These are phyloP conservation scores for Hecatera dysodea DNA, from an alignment of 2,888 invertebrate genomes.

Conservation along the genomic window DNA sequence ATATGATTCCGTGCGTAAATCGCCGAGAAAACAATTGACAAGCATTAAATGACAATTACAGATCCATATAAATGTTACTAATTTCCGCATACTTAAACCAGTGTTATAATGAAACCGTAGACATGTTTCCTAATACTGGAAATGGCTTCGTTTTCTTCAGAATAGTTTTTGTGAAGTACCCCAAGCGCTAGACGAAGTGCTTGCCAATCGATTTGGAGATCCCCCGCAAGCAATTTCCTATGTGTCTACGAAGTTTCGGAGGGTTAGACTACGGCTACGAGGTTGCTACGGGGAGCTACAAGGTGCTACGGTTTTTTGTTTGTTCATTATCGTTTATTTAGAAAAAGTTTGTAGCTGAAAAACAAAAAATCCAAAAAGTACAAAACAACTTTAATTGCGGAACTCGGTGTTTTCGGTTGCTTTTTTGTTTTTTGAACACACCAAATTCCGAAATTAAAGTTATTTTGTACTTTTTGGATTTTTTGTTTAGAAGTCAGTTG, in stretches of 20 bases:
- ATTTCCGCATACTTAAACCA: constrained; percentile 1
- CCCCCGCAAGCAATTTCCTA: constrained; percentile 44
- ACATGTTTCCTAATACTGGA: neutral
- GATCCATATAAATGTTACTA: constrained; percentile 16
- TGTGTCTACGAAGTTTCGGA: constrained; percentile 28
- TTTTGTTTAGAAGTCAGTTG: too few species aligned
- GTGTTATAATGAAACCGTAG: neutral
- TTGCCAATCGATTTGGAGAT: constrained; percentile 20
- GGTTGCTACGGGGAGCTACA: constrained; percentile 28
- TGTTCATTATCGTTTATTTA: too few species aligned
- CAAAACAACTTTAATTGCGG: too few species aligned
- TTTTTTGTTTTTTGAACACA: too few species aligned
- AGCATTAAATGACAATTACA: constrained; percentile 37
- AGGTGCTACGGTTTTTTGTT: constrained; percentile 12
- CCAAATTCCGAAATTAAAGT: too few species aligned
- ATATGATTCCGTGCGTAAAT: constrained; percentile 20
- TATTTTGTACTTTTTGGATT: too few species aligned
- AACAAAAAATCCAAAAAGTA: too few species aligned
- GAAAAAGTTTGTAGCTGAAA: too few species aligned
- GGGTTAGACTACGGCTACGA: constrained; percentile 20
- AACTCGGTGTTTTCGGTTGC: too few species aligned
- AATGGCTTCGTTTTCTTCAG: neutral
- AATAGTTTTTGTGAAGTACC: neutral
- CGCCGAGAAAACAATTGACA: constrained; percentile 20
- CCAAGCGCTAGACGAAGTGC: neutral